Conservation (phyloP, 2,113 vertebrate genomes). For the Centrocercus urophasianus region DNA sequence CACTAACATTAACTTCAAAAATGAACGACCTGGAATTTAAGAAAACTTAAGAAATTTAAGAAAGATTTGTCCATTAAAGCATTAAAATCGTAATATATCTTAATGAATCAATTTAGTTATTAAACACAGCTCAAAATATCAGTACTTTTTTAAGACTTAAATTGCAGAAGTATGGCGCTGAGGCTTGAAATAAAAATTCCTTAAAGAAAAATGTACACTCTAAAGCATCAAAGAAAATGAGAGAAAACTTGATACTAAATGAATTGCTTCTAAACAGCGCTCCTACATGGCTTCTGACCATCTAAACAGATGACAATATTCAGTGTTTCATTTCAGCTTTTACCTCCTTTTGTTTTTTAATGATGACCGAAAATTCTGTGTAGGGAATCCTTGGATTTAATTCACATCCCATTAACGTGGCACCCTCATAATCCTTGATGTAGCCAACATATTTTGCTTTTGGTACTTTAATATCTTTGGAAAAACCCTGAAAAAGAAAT, state of each 20-base stretch:
- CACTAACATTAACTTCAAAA: background rate
- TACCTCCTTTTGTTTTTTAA: slow-evolving; percentile 99
- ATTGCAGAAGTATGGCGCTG: background rate
- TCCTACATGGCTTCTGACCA: background rate
- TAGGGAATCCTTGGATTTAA: slow-evolving; percentile 97
- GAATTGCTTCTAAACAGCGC: background rate
- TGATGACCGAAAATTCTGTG: slow-evolving; percentile 98
- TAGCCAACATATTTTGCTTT: slow-evolving; percentile 97
- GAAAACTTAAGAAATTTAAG: background rate
- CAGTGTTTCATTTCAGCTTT: background rate
- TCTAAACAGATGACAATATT: background rate
- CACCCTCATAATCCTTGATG: slow-evolving; percentile 99
- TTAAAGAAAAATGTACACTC: background rate
- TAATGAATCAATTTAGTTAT: background rate
- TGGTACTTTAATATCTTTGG: slow-evolving; percentile 98
- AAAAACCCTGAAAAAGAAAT: slow-evolving; percentile 87
- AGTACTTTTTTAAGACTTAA: background rate
- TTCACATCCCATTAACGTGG: slow-evolving; percentile 98
- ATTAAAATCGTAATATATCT: background rate
- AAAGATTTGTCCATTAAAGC: background rate
- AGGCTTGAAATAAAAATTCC: background rate
- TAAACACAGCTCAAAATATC: background rate
- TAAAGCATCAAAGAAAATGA: background rate
- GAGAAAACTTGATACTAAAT: background rate
- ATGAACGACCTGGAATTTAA: background rate